These are phyloP conservation scores for Dinomys branickii DNA, from an alignment of 2,113 vertebrate species.

Conservation along the genomic window DNA sequence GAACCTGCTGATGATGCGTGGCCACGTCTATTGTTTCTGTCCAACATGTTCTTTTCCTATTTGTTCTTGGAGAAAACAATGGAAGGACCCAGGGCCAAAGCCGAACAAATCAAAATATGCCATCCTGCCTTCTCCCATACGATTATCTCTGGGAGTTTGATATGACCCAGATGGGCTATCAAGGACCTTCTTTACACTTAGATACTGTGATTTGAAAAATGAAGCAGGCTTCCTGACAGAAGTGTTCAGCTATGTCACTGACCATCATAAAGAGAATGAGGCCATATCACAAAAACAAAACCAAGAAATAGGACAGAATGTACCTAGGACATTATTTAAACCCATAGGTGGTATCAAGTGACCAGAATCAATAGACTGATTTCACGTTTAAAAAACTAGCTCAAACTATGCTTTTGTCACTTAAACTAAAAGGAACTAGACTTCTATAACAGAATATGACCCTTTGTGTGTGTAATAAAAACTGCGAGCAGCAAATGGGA, in stretches of 20 bases:
- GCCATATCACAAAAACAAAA: not conserved
- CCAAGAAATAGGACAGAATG: not conserved
- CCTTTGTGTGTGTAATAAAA: not conserved
- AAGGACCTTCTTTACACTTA: not conserved
- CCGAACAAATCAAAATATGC: accelerated
- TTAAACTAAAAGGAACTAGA: not conserved
- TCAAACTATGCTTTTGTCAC: not conserved
- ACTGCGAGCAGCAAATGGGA: not conserved
- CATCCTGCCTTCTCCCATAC: not conserved
- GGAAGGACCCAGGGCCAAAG: not conserved
- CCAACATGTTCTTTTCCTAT: not conserved
- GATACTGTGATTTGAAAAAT: not conserved
- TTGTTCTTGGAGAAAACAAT: not conserved
- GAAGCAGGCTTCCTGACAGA: not conserved
- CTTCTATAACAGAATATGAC: not conserved
- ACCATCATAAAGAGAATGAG: not conserved
- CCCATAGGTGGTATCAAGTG: not conserved
- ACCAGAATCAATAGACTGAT: not conserved
- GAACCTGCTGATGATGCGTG: not conserved
- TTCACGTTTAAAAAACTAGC: not conserved
- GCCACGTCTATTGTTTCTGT: not conserved
- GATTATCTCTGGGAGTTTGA: not conserved
- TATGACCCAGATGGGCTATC: not conserved
- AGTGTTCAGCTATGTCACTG: not conserved
- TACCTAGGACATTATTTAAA: not conserved